These are phyloP conservation scores for Parapsyche elsis DNA, from an alignment of 1,140 invertebrate species.

Conservation along the genomic window DNA sequence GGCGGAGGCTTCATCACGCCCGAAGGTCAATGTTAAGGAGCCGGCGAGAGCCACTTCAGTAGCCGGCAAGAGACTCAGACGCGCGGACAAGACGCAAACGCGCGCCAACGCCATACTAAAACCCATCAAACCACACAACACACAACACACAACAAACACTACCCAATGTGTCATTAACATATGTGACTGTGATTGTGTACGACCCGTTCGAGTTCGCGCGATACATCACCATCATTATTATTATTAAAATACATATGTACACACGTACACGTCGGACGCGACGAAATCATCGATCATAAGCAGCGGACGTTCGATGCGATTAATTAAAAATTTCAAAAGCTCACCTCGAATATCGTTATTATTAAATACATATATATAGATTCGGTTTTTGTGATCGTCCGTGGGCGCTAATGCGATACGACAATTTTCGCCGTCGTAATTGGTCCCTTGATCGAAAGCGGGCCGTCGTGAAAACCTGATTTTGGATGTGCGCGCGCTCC, in stretches of 20 bases:
- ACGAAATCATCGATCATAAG: background rate
- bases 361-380: background rate
- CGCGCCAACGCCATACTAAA: background rate
- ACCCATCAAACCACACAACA: background rate
- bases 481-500: background rate
- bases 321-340: background rate
- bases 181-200: conserved; percentile 10
- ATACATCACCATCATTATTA: no score
- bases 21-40: conserved; percentile 57
- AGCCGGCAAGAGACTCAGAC: conserved; percentile 47
- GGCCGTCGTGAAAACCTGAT: background rate
- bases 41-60: conserved; percentile 49
- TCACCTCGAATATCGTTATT: background rate
- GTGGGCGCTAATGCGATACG: conserved; percentile 49
- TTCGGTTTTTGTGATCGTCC: background rate
- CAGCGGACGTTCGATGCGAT: background rate
- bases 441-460: conserved; percentile 32
- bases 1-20: conserved; percentile 34
- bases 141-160: conserved; percentile 3
- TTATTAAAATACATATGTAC: background rate
- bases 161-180: background rate
- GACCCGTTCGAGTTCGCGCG: background rate
- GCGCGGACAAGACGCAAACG: conserved; percentile 39
- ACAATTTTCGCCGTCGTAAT: conserved; percentile 55
- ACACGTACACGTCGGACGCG: background rate